Percentiles rank a stretch among this genome's conserved stretches.
Evolutionary conservation across 2,888 invertebrate species (phyloP).

Genomic region (Eledone cirrhosa): DNA sequence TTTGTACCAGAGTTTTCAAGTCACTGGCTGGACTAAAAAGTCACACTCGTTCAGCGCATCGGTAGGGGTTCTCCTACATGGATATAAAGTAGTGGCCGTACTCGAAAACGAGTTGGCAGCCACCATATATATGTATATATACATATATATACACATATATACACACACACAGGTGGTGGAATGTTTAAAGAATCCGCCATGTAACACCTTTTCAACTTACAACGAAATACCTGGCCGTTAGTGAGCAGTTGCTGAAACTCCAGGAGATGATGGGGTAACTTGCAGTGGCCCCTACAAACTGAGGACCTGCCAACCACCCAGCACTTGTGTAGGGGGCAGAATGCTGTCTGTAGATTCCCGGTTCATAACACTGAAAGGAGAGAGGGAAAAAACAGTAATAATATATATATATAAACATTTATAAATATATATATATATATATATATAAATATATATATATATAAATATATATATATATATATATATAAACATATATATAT

Average conservation of each 20-base stretch:
- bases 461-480: no score
- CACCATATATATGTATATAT: no score
- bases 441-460: no score
- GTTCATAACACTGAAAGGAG: constrained; percentile 30
- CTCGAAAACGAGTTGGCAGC: no score
- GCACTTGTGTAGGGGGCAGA: constrained; percentile 32
- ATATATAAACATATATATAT: no score
- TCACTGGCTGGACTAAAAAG: no score
- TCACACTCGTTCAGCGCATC: no score
- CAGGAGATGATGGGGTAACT: constrained; percentile 35
- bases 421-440: no score
- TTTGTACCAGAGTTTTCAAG: no score
- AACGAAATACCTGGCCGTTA: constrained; percentile 35
- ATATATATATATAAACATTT: no score
- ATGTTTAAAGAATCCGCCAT: not conserved
- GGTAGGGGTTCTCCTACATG: no score
- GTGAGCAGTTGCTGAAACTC: constrained; percentile 37
- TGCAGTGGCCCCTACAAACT: constrained; percentile 36
- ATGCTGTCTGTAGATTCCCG: constrained; percentile 31
- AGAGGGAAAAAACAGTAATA: not conserved
- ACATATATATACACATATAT: not conserved
- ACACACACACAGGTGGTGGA: not conserved
- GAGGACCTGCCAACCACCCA: constrained; percentile 39
- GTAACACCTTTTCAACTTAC: constrained; percentile 33
- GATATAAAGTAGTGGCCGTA: no score